Conservation (phyloP, 2,888 invertebrate genomes). For the Embidobia sp. region DNA sequence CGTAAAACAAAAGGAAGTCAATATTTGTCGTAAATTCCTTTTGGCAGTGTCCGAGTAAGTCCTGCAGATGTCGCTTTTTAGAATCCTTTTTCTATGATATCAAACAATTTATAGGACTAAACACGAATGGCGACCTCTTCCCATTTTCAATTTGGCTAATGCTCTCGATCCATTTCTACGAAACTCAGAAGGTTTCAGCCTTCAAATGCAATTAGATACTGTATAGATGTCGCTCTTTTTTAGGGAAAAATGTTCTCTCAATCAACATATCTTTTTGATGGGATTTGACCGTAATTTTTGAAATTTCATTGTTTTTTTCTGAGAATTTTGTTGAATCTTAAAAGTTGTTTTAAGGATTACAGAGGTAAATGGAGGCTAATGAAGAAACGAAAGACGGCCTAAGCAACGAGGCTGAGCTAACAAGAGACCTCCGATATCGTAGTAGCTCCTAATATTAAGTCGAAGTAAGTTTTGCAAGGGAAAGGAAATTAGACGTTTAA, state of each 20-base stretch:
- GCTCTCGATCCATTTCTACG: neutral
- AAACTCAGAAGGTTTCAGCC: conserved; percentile 14
- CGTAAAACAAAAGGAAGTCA: conserved; percentile 41
- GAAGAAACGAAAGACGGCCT: conserved; percentile 56
- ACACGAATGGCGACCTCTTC: neutral
- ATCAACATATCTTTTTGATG: conserved; percentile 51
- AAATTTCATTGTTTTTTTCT: neutral
- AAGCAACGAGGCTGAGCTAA: conserved; percentile 26
- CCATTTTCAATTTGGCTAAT: neutral
- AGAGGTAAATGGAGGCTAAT: conserved; percentile 5
- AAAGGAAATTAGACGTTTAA: neutral
- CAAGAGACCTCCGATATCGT: conserved; percentile 40
- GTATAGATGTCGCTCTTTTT: conserved; percentile 29
- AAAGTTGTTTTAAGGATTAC: conserved; percentile 21
- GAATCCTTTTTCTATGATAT: conserved; percentile 17
- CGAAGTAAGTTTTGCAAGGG: conserved; percentile 1
- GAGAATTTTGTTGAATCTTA: neutral
- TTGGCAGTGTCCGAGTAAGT: conserved; percentile 55
- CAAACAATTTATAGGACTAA: neutral
- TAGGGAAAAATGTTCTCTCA: conserved; percentile 27
- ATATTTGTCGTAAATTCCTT: conserved; percentile 50
- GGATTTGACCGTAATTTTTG: neutral
- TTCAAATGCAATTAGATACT: conserved; percentile 19
- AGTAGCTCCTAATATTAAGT: conserved; percentile 42
- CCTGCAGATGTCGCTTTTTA: conserved; percentile 31